Evolutionary conservation across 2,113 vertebrate species (phyloP).

Genomic region (rabbit (Oryctolagus cuniculus)): DNA sequence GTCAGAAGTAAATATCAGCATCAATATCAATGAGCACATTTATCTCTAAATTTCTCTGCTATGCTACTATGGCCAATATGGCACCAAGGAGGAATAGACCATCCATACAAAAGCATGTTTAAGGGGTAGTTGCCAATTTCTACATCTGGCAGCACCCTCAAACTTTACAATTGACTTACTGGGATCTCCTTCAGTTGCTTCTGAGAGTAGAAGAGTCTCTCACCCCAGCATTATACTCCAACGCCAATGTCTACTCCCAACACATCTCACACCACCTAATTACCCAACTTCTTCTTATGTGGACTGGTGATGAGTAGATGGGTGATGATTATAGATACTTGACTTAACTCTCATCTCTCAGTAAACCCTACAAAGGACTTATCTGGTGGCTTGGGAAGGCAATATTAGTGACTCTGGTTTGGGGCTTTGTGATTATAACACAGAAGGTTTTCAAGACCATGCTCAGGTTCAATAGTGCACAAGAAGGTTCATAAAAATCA

Average conservation of each 20-base stretch:
- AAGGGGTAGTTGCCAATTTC: not conserved
- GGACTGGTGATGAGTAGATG: fast-evolving
- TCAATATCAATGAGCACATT: not conserved
- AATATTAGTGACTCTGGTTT: not conserved
- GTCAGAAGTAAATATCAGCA: not conserved
- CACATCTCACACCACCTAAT: not conserved
- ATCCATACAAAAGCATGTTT: not conserved
- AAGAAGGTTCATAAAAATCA: not conserved
- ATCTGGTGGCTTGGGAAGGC: not conserved
- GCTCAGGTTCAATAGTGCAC: not conserved
- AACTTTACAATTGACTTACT: not conserved
- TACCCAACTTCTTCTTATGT: not conserved
- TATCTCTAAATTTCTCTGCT: not conserved
- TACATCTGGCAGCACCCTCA: not conserved
- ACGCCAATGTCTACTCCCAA: not conserved
- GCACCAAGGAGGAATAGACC: not conserved
- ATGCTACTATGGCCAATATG: not conserved
- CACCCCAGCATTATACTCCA: not conserved
- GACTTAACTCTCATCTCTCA: not conserved
- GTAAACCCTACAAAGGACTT: not conserved
- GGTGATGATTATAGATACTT: not conserved
- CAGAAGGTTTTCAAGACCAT: not conserved
- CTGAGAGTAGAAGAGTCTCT: not conserved
- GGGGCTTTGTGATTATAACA: not conserved
- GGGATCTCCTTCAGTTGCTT: not conserved